These are phyloP conservation scores for Cepaea nemoralis DNA, from an alignment of 1,140 invertebrate species.

Conservation along the genomic window DNA sequence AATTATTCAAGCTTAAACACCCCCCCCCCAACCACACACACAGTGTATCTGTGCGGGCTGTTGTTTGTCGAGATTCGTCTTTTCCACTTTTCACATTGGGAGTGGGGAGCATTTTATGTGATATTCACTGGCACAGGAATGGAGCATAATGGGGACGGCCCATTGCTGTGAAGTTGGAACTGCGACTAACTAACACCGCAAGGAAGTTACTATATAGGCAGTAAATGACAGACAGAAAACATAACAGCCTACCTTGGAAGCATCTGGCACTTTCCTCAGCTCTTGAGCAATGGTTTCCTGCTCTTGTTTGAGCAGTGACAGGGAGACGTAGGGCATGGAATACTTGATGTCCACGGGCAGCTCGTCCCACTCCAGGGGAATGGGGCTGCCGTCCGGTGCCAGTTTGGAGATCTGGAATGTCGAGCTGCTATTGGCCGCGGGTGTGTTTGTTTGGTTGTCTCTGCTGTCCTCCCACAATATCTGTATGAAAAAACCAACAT, in stretches of 20 bases:
- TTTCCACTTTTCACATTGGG: no score
- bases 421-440: conserved; percentile 56
- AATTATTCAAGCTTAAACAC: background rate
- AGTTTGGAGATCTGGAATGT: conserved; percentile 45
- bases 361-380: conserved; percentile 65
- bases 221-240: no score
- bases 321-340: conserved; percentile 60
- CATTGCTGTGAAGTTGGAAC: no score
- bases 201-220: no score
- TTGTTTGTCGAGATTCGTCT: no score
- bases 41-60: no score
- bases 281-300: conserved; percentile 64
- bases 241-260: conserved; percentile 53
- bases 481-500: conserved; percentile 1
- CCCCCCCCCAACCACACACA: no score
- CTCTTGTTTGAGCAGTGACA: conserved; percentile 63
- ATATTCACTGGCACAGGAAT: no score
- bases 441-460: conserved; percentile 54
- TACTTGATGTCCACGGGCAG: conserved; percentile 67
- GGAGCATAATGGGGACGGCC: no score
- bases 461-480: conserved; percentile 46
- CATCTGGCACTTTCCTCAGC: conserved; percentile 62
- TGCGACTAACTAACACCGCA: no score
- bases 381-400: conserved; percentile 56
- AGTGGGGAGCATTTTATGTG: no score